Conservation (phyloP, 1,140 invertebrate genomes). For the Drosophila teissieri region DNA sequence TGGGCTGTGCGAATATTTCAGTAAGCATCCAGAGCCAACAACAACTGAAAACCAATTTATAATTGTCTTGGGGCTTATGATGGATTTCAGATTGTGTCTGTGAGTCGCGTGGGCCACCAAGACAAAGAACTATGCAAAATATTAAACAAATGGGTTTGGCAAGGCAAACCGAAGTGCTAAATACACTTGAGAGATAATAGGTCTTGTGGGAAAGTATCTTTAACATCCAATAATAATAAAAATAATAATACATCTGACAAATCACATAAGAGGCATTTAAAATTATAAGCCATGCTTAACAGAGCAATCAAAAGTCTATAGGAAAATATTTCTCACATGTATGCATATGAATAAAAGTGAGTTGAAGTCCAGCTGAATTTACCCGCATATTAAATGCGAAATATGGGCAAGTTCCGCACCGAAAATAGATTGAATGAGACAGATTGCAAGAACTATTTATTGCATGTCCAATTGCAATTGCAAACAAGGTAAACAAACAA, state of each 20-base stretch:
- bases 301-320: not conserved
- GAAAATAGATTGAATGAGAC: conserved; percentile 20
- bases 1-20: conserved; percentile 37
- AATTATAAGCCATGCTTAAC: not conserved
- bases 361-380: conserved; percentile 5
- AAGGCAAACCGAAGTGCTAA: not conserved
- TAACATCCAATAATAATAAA: too few species aligned
- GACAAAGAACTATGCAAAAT: conserved; percentile 21
- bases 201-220: too few species aligned
- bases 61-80: conserved; percentile 47
- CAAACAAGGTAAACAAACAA: conserved; percentile 44
- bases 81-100: conserved; percentile 35
- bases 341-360: conserved; percentile 1
- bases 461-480: conserved; percentile 28
- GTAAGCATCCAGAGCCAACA: conserved; percentile 1
- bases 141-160: not conserved
- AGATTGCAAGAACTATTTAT: conserved; percentile 39
- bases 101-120: conserved; percentile 37
- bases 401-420: conserved; percentile 21
- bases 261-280: not conserved
- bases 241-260: too few species aligned
- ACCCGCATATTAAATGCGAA: conserved; percentile 14
- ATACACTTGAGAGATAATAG: not conserved
- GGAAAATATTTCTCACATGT: not conserved
- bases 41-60: conserved; percentile 49